Conservation (phyloP, 2,113 vertebrate genomes). For the Boulengeromyrus knoepffleri region DNA sequence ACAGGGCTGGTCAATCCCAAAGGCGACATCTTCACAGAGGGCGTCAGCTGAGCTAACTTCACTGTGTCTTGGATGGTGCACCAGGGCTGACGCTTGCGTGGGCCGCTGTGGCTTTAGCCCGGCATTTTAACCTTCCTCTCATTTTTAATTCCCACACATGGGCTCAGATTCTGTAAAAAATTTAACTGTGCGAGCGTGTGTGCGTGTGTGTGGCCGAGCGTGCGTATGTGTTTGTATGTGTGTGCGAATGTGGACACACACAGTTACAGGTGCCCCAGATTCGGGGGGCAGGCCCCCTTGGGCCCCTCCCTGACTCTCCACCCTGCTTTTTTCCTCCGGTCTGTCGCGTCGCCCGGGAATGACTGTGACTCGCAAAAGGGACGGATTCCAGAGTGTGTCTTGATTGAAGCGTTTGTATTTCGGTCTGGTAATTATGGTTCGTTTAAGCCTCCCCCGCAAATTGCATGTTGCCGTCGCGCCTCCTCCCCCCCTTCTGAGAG, state of each 20-base stretch:
- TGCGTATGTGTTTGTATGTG: neutral
- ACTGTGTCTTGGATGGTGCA: neutral
- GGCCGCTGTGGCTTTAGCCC: neutral
- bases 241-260: neutral
- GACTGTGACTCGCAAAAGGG: neutral
- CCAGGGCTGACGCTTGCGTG: neutral
- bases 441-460: constrained; percentile 14
- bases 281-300: neutral
- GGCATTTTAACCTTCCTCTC: neutral
- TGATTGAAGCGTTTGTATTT: neutral
- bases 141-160: neutral
- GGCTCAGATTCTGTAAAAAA: neutral
- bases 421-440: neutral
- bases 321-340: neutral
- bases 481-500: neutral
- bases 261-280: neutral
- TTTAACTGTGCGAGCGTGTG: neutral
- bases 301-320: neutral
- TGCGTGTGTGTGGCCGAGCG: too few relatives aligned
- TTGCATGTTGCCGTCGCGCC: neutral
- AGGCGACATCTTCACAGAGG: neutral
- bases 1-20: neutral
- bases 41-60: neutral
- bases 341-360: neutral
- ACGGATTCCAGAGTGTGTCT: neutral